These are phyloP conservation scores for Globia sparganii DNA, from an alignment of 2,888 invertebrate species.

Conservation along the genomic window DNA sequence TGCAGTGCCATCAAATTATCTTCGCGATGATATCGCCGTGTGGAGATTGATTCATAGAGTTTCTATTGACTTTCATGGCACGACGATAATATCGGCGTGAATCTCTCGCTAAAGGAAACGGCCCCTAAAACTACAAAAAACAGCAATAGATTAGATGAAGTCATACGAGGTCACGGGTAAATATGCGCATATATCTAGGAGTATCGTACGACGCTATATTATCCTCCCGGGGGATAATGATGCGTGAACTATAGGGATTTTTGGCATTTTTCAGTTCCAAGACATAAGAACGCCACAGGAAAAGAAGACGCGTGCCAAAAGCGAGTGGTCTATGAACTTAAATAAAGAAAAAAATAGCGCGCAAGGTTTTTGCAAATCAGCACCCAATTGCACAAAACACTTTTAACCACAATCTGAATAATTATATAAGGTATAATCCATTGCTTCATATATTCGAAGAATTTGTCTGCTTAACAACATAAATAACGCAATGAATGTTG, in stretches of 20 bases:
- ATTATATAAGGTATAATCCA: background rate
- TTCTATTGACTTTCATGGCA: too few relatives aligned
- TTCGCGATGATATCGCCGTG: too few relatives aligned
- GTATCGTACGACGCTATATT: constrained; percentile 67
- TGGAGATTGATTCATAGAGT: too few relatives aligned
- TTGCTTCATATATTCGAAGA: background rate
- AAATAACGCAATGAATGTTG: background rate
- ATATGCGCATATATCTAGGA: constrained; percentile 72
- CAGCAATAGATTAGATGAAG: constrained; percentile 29
- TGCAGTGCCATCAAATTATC: too few relatives aligned
- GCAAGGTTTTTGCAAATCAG: background rate
- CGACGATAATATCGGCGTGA: too few relatives aligned
- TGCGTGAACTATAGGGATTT: constrained; percentile 68
- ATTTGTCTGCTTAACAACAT: background rate
- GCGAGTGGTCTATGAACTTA: background rate
- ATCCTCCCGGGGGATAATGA: constrained; percentile 72
- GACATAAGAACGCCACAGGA: background rate
- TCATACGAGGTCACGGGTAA: constrained; percentile 57
- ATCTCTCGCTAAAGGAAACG: too few relatives aligned
- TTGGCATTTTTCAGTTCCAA: constrained; percentile 41
- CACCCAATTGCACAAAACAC: background rate
- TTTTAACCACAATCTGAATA: background rate
- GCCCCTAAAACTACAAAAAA: constrained; percentile 30
- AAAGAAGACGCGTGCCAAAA: constrained; percentile 7
- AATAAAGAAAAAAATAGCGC: background rate